These are phyloP conservation scores for Dicyrtoma fusca DNA, from an alignment of 2,888 invertebrate species.

Conservation along the genomic window DNA sequence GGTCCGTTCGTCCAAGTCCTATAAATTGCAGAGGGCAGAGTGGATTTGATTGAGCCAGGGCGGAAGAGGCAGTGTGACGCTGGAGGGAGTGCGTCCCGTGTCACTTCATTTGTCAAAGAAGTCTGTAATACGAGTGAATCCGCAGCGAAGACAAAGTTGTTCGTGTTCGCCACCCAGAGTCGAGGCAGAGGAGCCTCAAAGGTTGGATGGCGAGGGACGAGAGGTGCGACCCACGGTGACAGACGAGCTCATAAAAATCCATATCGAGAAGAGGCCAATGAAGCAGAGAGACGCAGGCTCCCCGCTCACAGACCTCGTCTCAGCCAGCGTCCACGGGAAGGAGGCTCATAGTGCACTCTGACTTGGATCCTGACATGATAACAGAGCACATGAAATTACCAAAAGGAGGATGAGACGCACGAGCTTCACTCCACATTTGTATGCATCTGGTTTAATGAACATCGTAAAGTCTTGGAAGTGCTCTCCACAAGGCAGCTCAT, in stretches of 20 bases:
- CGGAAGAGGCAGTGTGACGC: no score
- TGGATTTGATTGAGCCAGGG: no score
- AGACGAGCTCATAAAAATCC: constrained; percentile 40
- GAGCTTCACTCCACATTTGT: constrained; percentile 33
- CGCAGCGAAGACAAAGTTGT: no score
- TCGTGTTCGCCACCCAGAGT: constrained; percentile 49
- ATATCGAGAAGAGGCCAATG: constrained; percentile 31
- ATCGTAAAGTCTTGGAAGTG: constrained; percentile 24
- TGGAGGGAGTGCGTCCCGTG: constrained; percentile 26
- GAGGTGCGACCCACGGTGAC: constrained; percentile 43
- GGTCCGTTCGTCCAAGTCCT: no score
- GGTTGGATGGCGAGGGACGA: constrained; percentile 2
- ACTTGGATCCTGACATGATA: no score
- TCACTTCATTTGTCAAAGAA: constrained; percentile 44
- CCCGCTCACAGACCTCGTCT: neutral
- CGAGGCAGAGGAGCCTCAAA: constrained; percentile 18
- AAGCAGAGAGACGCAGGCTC: neutral
- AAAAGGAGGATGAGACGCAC: neutral
- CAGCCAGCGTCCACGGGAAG: no score
- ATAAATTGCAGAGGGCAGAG: no score
- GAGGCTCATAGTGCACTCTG: no score
- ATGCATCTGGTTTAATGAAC: constrained; percentile 39
- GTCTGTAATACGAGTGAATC: no score
- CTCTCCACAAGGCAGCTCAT: no score
- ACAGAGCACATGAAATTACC: no score